Base-by-base conservation (phyloP, 2,888 invertebrate species). In the Himalopsyche anomala region DNA sequence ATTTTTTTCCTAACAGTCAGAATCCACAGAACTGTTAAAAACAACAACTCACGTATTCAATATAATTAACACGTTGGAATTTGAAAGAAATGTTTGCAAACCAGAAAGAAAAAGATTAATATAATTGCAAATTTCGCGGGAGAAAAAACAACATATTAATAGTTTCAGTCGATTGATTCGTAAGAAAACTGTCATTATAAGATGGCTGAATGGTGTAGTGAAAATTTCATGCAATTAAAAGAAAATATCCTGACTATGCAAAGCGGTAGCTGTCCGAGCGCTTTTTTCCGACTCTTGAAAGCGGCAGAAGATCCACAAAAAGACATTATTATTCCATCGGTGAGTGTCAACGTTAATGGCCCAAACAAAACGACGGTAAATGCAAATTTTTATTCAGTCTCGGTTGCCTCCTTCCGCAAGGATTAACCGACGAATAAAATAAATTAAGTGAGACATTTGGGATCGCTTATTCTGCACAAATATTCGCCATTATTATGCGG, bases 341-440 rank as follows among this genome's bases (percentile, higher is more conserved):
- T 80, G 69, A 85, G 85, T 85, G 85, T 83, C 85, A 85, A 56
- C 85, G 83, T 85, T 85, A 85, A 85, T 85, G 85, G 85, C 42
- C 85, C 85, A 79, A 82, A 83, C 85, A 85, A 85, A 85, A 85
- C 85, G 85, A 80, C 80, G 56, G 55, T 83, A 55, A 81, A 85
- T 85, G 85, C 85, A 85, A 85, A 85, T 85, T 85, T 83, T 83
- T 80, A 80, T 80, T 40, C 42, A 38, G 36, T n/a, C 79, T 82
- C 82, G 74, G 54, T 38, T 55, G 62, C 79, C 83, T 17, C 42
- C 45, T 82, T 51, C 79, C 79, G 51, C 80, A 45, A 55, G 85
- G 85, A 83, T 79, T 85, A 69, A 82, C 38, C 80, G 40, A 54
- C 62, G 79, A 55, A 80, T 79, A 82, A 85, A 85, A 83, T 85